phyloP scores from a whole-genome alignment of 2,797 vertebrate species.

The Diglossa cyanea region DNA sequence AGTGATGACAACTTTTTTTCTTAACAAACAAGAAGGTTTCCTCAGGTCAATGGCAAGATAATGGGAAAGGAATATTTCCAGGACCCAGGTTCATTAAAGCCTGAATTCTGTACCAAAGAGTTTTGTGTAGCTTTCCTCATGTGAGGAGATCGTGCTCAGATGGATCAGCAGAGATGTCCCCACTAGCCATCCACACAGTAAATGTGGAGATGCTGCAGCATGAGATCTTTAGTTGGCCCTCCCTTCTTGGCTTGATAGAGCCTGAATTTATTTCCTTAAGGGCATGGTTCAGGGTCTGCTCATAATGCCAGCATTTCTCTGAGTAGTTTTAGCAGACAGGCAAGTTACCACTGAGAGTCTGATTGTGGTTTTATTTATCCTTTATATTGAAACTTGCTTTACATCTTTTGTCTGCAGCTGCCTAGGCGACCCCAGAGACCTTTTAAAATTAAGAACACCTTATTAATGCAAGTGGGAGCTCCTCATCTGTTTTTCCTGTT shows the following conservation, averaged over 20 bases:
- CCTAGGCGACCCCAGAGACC: not conserved
- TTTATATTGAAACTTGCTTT: not conserved
- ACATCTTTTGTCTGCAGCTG: not conserved
- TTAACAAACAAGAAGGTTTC: not conserved
- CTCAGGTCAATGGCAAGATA: not conserved
- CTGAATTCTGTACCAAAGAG: not conserved
- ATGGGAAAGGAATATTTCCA: not conserved
- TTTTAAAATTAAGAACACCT: constrained; percentile 27
- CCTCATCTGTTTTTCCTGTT: not conserved
- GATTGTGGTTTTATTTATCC: not conserved
- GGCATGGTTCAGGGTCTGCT: not conserved
- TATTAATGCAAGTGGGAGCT: not conserved
- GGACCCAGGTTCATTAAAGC: not conserved
- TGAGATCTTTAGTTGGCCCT: not conserved
- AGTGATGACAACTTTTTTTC: not conserved
- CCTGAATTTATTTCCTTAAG: not conserved
- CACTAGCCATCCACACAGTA: not conserved
- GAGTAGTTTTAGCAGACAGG: not conserved
- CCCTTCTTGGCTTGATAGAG: not conserved
- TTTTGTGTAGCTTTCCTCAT: not conserved
- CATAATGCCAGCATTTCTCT: not conserved
- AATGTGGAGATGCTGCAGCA: rapidly evolving
- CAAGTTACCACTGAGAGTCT: not conserved
- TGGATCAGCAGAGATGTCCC: not conserved
- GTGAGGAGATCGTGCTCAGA: rapidly evolving